Conservation (phyloP, 2,888 invertebrate species). For the Drosophila merina region DNA sequence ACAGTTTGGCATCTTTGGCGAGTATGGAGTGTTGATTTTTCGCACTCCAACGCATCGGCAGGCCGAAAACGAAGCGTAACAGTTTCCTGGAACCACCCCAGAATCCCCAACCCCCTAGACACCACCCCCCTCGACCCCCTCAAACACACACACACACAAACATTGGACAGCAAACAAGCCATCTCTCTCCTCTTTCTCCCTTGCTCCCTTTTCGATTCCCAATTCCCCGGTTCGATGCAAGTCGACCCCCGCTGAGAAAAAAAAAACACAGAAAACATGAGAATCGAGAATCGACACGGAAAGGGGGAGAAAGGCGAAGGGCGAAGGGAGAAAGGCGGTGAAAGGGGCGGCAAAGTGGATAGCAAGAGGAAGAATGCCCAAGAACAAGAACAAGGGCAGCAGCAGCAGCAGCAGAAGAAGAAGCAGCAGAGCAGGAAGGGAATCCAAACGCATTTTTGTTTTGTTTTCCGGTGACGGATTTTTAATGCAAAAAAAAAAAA, state of each 20-base stretch:
- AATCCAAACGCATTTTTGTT: not conserved
- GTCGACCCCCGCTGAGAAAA: slow-evolving; percentile 31
- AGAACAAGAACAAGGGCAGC: not conserved
- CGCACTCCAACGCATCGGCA: slow-evolving; percentile 32
- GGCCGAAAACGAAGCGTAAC: slow-evolving; percentile 18
- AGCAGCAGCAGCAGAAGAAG: not conserved
- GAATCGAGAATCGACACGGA: not conserved
- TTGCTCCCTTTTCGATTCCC: not conserved
- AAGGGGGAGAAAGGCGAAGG: slow-evolving; percentile 1
- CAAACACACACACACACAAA: not conserved
- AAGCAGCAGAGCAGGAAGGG: not conserved
- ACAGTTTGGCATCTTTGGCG: not conserved
- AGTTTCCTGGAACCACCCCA: slow-evolving; percentile 8
- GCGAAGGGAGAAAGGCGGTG: not conserved
- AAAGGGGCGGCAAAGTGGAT: slow-evolving; percentile 1
- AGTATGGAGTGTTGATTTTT: slow-evolving; percentile 35
- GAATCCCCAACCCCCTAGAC: not conserved
- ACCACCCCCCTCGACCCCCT: not conserved
- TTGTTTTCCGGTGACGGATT: not conserved
- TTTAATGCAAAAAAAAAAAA: not conserved
- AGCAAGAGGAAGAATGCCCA: not conserved
- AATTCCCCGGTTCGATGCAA: slow-evolving; percentile 7
- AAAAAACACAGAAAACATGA: slow-evolving; percentile 8
- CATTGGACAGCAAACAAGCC: slow-evolving; percentile 27
- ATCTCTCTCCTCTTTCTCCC: not conserved